phyloP scores from a whole-genome alignment of 2,797 vertebrate genomes.

The Pteronotus mesoamericanus region DNA sequence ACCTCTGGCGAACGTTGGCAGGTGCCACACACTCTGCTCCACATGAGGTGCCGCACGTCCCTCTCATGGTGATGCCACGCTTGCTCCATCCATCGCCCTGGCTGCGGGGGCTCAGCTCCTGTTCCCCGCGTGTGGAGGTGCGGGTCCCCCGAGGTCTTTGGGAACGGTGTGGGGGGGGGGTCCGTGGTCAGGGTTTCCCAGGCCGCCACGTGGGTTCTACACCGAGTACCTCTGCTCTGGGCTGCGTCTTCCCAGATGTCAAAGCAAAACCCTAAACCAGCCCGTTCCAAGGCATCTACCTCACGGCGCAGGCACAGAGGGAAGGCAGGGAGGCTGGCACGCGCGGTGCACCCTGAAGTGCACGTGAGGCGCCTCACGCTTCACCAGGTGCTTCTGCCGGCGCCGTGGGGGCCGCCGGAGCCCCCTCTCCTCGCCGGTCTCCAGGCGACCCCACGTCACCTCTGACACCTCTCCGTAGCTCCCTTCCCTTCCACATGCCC shows the following conservation, averaged over 20 bases:
- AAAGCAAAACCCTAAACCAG: neutral
- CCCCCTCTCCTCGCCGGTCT: rapidly evolving
- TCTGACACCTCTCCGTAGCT: neutral
- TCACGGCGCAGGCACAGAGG: neutral
- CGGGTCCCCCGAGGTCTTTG: neutral
- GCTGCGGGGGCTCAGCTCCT: neutral
- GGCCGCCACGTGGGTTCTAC: neutral
- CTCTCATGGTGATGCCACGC: rapidly evolving
- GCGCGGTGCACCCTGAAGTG: rapidly evolving
- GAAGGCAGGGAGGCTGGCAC: neutral
- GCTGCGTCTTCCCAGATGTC: neutral
- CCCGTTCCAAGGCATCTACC: neutral
- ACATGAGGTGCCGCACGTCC: rapidly evolving
- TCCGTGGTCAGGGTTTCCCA: neutral
- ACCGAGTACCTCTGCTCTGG: neutral
- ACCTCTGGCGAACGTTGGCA: rapidly evolving
- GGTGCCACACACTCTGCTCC: rapidly evolving
- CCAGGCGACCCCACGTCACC: rapidly evolving
- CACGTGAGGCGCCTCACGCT: rapidly evolving
- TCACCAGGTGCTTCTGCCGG: rapidly evolving
- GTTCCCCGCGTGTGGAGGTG: no score
- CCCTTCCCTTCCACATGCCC: neutral
- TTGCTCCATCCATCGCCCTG: rapidly evolving
- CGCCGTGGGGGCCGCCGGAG: rapidly evolving
- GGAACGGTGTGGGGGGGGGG: neutral